These are phyloP conservation scores for Brachyhypopomus gauderio DNA, from an alignment of 2,113 vertebrate species.

Conservation along the genomic window DNA sequence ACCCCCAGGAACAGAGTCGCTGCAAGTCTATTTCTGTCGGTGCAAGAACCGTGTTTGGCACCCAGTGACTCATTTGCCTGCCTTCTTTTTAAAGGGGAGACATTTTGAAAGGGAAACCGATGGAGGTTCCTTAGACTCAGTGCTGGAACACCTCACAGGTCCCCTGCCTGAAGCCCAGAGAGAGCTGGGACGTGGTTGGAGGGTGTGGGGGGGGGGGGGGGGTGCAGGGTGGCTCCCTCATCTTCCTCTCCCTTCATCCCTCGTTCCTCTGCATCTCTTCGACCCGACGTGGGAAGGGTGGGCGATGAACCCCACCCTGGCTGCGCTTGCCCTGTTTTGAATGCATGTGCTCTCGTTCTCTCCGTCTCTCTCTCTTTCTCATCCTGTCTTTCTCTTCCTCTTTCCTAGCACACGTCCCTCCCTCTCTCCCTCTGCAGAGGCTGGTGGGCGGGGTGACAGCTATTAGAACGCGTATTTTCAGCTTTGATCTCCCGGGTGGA, in stretches of 20 bases:
- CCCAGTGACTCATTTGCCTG: not conserved
- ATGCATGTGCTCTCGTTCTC: not conserved
- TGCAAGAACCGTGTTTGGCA: not conserved
- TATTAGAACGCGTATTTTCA: conserved; percentile 66
- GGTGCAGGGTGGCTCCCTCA: not conserved
- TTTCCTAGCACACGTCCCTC: not conserved
- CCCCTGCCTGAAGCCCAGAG: not conserved
- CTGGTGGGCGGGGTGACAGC: conserved; percentile 67
- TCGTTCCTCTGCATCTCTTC: conserved; percentile 50
- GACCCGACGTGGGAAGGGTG: conserved; percentile 56
- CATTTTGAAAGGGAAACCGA: not conserved
- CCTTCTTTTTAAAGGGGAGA: not conserved
- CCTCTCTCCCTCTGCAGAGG: conserved; percentile 20
- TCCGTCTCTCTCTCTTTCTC: conserved; percentile 34
- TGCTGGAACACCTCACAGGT: not conserved
- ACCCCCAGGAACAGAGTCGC: not conserved
- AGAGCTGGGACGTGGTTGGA: not conserved
- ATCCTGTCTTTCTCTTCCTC: conserved; percentile 19
- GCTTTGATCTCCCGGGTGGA: conserved; percentile 68
- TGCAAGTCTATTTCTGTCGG: not conserved
- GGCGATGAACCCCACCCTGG: conserved; percentile 50
- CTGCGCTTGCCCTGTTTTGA: conserved; percentile 33
- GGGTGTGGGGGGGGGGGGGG: not conserved
- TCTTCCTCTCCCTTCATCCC: conserved; percentile 32
- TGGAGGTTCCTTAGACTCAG: not conserved